Percentiles rank a stretch among this genome's conserved stretches.
phyloP scores from a whole-genome alignment of 2,113 vertebrate genomes.

The Deroptyus accipitrinus region DNA sequence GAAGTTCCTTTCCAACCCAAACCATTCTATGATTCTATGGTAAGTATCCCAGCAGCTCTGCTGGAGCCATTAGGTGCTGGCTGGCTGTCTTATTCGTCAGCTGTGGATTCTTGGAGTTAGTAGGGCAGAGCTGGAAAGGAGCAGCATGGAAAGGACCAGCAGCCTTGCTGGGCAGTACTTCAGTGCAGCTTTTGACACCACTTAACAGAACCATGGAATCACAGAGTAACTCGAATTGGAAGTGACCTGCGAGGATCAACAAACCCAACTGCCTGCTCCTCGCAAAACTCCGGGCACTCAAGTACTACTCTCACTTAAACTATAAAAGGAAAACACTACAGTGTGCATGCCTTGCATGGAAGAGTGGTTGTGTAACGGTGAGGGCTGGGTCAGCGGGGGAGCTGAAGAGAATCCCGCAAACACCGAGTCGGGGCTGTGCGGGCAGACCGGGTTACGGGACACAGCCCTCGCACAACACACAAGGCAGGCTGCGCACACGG shows the following conservation, averaged over 20 bases:
- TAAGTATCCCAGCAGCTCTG: neutral
- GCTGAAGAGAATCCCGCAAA: no score
- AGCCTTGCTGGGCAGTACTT: neutral
- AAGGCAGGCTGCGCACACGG: no score
- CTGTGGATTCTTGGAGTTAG: no score
- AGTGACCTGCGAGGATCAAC: neutral
- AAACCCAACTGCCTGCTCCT: neutral
- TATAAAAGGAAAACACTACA: accelerated
- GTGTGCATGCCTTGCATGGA: accelerated
- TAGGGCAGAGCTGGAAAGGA: neutral
- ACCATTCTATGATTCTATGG: neutral
- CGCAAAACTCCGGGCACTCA: neutral
- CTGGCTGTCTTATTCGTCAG: neutral
- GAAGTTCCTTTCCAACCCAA: neutral
- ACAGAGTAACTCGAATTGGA: neutral
- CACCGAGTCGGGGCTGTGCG: accelerated
- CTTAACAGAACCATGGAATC: neutral
- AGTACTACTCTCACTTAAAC: neutral
- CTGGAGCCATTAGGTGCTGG: neutral
- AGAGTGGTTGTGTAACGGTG: accelerated
- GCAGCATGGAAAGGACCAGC: accelerated
- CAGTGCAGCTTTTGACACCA: neutral
- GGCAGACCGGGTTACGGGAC: neutral
- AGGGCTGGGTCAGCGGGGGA: accelerated
- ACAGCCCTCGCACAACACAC: neutral